Evolutionary conservation across 2,113 vertebrate genomes (phyloP).

Genomic region (Cromileptes altivelis): DNA sequence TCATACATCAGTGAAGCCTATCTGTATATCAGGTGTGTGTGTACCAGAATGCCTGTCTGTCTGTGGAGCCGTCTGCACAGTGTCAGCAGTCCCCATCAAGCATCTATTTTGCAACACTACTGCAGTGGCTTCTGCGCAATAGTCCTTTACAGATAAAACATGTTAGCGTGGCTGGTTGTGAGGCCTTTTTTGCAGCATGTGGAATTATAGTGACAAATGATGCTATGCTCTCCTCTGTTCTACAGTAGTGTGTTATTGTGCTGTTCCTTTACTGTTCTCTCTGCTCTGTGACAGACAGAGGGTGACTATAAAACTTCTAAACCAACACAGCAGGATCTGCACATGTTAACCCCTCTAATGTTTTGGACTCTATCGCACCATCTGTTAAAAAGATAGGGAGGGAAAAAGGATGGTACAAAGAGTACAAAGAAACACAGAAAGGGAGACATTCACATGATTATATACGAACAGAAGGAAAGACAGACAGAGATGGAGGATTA

Average conservation of each 20-base stretch:
- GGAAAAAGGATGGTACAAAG: slow-evolving; percentile 13
- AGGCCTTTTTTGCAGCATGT: background rate
- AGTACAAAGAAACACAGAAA: slow-evolving; percentile 34
- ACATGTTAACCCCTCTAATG: slow-evolving; percentile 63
- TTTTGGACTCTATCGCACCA: slow-evolving; percentile 52
- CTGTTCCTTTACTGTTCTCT: slow-evolving; percentile 23
- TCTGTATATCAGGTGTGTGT: slow-evolving; percentile 30
- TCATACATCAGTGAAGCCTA: slow-evolving; percentile 16
- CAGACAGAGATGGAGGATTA: slow-evolving; percentile 46
- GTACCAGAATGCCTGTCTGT: slow-evolving; percentile 23
- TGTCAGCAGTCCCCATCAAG: slow-evolving; percentile 38
- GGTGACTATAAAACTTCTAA: slow-evolving; percentile 41
- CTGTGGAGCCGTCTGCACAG: slow-evolving; percentile 39
- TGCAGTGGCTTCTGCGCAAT: background rate
- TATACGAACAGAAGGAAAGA: slow-evolving; percentile 37
- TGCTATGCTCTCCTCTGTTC: slow-evolving; percentile 15
- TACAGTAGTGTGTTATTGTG: background rate
- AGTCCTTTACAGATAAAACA: background rate
- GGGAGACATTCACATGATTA: slow-evolving; percentile 37
- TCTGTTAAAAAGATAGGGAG: slow-evolving; percentile 58
- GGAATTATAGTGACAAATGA: background rate
- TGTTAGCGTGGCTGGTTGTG: background rate
- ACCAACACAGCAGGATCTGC: slow-evolving; percentile 48
- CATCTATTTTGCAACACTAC: slow-evolving; percentile 28
- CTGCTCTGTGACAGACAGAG: slow-evolving; percentile 10